phyloP scores from a whole-genome alignment of 2,888 invertebrate genomes.

The Scelioninae gen. 1 region DNA sequence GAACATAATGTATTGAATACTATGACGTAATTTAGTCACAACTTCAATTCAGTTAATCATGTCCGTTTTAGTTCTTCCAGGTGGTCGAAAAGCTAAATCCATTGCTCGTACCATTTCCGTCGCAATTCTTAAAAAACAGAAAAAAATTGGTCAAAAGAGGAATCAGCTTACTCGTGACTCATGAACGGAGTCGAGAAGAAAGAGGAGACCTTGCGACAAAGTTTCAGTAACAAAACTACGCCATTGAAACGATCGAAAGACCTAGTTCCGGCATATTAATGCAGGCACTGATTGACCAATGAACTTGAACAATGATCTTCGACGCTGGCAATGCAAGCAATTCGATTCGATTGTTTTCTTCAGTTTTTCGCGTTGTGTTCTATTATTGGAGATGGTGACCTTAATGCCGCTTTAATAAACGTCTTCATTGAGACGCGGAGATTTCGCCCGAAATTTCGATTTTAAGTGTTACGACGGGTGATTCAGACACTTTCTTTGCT shows the following conservation, averaged over 20 bases:
- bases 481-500: slow-evolving; percentile 42
- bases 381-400: slow-evolving; percentile 67
- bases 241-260: slow-evolving; percentile 67
- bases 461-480: slow-evolving; percentile 39
- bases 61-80: slow-evolving; percentile 42
- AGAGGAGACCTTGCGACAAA: slow-evolving; percentile 63
- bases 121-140: slow-evolving; percentile 46
- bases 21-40: slow-evolving; percentile 39
- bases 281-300: slow-evolving; percentile 68
- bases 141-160: slow-evolving; percentile 64
- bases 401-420: slow-evolving; percentile 46
- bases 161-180: slow-evolving; percentile 62
- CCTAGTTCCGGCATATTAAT: slow-evolving; percentile 68
- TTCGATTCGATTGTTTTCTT: slow-evolving; percentile 69
- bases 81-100: slow-evolving; percentile 44
- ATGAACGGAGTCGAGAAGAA: slow-evolving; percentile 57
- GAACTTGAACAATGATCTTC: slow-evolving; percentile 73
- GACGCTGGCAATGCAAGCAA: slow-evolving; percentile 68
- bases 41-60: slow-evolving; percentile 51
- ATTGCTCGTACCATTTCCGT: slow-evolving; percentile 39
- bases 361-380: slow-evolving; percentile 63
- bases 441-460: slow-evolving; percentile 50
- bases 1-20: slow-evolving; percentile 15
- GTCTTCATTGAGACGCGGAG: slow-evolving; percentile 21
- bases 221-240: slow-evolving; percentile 69